Base-by-base conservation (phyloP, 2,113 vertebrate genomes). In the Saimiri boliviensis region DNA sequence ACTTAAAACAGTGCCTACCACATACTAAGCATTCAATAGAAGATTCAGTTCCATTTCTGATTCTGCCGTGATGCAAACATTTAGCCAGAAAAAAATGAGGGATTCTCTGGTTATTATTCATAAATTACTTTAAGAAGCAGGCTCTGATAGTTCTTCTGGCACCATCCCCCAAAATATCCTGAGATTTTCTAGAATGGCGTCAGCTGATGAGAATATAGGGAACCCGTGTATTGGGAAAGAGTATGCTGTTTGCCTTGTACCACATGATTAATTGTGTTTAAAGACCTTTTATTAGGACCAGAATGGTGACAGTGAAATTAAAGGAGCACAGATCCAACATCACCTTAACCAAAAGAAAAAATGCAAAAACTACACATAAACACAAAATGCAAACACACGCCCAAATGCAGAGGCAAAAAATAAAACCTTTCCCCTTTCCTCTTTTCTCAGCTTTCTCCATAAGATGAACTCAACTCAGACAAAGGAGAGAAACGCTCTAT, bases 391-490 rank as follows among this genome's bases (percentile, higher is more conserved):
- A 35, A 19, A 35, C 23, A 66, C 8, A 42, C 1, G 58, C 30
- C 25, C 58, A 82, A n/a, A 88, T 6, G 14, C 63, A 86, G 54
- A 92, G 14, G 16, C 23, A 54, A 58, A 63, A 74, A 19, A 23
- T 27, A 63, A 63, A 63, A 25, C 13, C 47, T 73, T 42, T 58
- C 42, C 49, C 49, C 68, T 60, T 63, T 81, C 56, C 37, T 42
- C 49, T 63, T 58, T 70, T 70, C 68, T 63, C 47, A 30, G 25
- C 56, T 86, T 83, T 91, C 35, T 92, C 91, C 74, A 20, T 49
- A 40, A 54, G 12, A 74, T 60, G 56, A 95, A 54, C 58, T 77
- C 16, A 90, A 60, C 63, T 56, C 66, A 97, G 80, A 95, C 95
- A 92, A 83, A 95, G 70, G 86, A 66, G 52, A 93, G 66, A 94